Percentiles rank a stretch among this genome's conserved stretches.
Evolutionary conservation across 2,888 invertebrate genomes (phyloP).

Genomic region (Machimus atricapillus): DNA sequence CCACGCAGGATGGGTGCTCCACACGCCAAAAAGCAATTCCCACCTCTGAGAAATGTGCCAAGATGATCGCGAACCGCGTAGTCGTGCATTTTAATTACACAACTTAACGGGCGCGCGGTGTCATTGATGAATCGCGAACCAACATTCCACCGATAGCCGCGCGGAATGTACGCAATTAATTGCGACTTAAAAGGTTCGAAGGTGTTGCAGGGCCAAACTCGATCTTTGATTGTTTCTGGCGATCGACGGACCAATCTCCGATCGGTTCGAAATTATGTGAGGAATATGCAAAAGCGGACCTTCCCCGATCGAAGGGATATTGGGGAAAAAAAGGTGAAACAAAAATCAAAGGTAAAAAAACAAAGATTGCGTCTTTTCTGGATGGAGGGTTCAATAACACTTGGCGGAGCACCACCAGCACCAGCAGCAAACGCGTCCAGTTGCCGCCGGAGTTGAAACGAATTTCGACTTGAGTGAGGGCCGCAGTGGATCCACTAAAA

Average conservation of each 20-base stretch:
- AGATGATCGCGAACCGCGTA: neutral
- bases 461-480: constrained; percentile 44
- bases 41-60: neutral
- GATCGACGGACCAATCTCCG: neutral
- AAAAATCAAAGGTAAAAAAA: constrained; percentile 30
- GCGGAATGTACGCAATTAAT: constrained; percentile 1
- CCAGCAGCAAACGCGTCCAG: neutral
- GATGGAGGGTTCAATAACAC: constrained; percentile 42
- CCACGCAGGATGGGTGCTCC: neutral
- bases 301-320: neutral
- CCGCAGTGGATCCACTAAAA: constrained; percentile 2
- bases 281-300: constrained; percentile 21
- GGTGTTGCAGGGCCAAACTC: neutral
- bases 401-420: constrained; percentile 2
- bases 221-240: neutral
- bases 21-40: neutral
- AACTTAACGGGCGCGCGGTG: neutral
- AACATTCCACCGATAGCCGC: neutral
- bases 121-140: neutral
- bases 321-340: neutral
- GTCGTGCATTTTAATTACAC: constrained; percentile 11
- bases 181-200: neutral
- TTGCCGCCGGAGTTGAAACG: constrained; percentile 21
- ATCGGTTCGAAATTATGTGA: neutral
- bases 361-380: neutral